phyloP scores from a whole-genome alignment of 2,797 vertebrate species.

The Falco naumanni region DNA sequence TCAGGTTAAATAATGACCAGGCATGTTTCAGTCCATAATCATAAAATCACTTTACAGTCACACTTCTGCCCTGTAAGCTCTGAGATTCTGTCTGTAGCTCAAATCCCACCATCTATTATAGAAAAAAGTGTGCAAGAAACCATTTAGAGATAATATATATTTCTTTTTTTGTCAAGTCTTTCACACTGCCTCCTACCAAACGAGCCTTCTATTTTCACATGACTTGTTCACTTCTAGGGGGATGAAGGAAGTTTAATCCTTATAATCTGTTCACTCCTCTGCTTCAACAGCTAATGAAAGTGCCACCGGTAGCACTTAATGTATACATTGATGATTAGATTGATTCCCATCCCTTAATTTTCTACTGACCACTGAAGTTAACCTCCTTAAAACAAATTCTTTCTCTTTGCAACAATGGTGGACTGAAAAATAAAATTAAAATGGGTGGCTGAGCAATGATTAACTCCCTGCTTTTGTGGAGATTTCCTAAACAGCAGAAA shows the following conservation, averaged over 20 bases:
- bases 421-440: not conserved
- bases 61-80: not conserved
- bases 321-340: not conserved
- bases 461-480: not conserved
- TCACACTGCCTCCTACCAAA: not conserved
- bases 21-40: not conserved
- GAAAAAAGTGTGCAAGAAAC: not conserved
- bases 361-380: not conserved
- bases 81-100: not conserved
- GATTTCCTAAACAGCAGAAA: not conserved
- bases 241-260: constrained; percentile 18
- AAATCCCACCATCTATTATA: not conserved
- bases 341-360: constrained; percentile 1
- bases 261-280: not conserved
- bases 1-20: not conserved
- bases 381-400: not conserved
- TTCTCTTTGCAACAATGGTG: not conserved
- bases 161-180: not conserved
- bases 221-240: not conserved
- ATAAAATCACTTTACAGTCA: not conserved
- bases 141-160: not conserved
- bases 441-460: not conserved
- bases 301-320: not conserved
- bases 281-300: not conserved
- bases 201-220: not conserved